Base-by-base conservation (phyloP, 2,797 vertebrate species). In the Antennarius maculatus region DNA sequence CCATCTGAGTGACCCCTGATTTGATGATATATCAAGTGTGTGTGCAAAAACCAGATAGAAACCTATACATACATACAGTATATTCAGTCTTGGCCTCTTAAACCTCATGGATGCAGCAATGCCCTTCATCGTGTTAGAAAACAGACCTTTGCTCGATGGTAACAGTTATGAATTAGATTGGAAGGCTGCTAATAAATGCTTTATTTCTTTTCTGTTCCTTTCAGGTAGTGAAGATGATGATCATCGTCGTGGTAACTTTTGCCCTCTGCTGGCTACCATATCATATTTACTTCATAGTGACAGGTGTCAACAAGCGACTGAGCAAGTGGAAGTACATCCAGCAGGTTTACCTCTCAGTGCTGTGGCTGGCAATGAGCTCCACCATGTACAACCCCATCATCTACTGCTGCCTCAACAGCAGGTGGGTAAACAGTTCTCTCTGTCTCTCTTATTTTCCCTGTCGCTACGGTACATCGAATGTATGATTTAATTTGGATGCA, bases 341-440 rank as follows among this genome's bases (percentile, higher is more conserved):
- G 81, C 97, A 98, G 87, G 93, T 98, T 66, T 98, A 98, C 77
- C 86, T 98, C 84, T 94, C 94, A 0, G 95, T 96, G 61, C 94
- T 98, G 89, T 97, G 97, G 96, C 93, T 98, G 72, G 97, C 96
- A 49, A 98, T 98, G 97, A 98, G 96, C 85, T 98, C 96, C 17
- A 97, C 96, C 39, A 98, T 98, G 97, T 97, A 98, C 90, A 98
- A 98, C 75, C 97, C 97, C 54, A 97, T 98, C 86, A 98, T 98
- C 90, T 98, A 98, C 92, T 98, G 96, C 88, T 98, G 97, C 85
- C 94, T 98, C 65, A 98, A 98, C 88, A 97, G 95, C 88, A 96
- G 97, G 97, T 98, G 93, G 61, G 85, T 71, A n/a, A 34, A 34
- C 7, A 8, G 7, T 34, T 34, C 31, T 34, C 31, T 34, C 31